Percentiles rank a stretch among this genome's conserved stretches.
Evolutionary conservation across 2,113 vertebrate genomes (phyloP).

Genomic region (Ictalurus punctatus): DNA sequence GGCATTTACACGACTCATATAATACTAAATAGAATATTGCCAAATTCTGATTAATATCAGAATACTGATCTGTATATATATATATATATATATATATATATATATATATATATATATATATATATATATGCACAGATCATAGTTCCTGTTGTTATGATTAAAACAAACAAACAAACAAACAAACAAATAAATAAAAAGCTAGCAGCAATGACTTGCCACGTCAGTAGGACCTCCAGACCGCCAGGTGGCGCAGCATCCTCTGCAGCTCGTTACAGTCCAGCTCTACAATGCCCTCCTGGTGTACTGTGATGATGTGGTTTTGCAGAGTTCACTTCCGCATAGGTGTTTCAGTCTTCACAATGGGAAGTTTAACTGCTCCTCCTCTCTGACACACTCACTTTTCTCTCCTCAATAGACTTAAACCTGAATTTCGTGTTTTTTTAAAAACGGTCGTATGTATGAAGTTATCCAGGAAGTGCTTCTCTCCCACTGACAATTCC

Average conservation of each 20-base stretch:
- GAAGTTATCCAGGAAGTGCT: not conserved
- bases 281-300: slow-evolving; percentile 2
- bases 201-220: not conserved
- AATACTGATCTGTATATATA: too few species aligned
- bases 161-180: too few species aligned
- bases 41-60: too few species aligned
- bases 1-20: too few species aligned
- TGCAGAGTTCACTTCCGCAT: slow-evolving; percentile 66
- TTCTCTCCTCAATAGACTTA: not conserved
- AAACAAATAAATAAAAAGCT: too few species aligned
- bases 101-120: too few species aligned
- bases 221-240: slow-evolving; percentile 41
- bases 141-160: too few species aligned
- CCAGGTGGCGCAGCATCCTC: slow-evolving; percentile 39
- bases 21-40: too few species aligned
- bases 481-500: not conserved
- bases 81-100: too few species aligned
- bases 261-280: not conserved
- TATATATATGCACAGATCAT: too few species aligned
- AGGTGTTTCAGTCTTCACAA: slow-evolving; percentile 59
- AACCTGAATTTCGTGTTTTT: not conserved
- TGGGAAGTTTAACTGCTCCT: not conserved
- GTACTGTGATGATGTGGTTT: slow-evolving; percentile 72
- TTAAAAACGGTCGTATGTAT: not conserved
- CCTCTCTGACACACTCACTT: not conserved